A percentile compares a stretch with the other conserved stretches of the same genome.
phyloP scores from a whole-genome alignment of 2,797 vertebrate species.

The Pangasius krempfi region DNA sequence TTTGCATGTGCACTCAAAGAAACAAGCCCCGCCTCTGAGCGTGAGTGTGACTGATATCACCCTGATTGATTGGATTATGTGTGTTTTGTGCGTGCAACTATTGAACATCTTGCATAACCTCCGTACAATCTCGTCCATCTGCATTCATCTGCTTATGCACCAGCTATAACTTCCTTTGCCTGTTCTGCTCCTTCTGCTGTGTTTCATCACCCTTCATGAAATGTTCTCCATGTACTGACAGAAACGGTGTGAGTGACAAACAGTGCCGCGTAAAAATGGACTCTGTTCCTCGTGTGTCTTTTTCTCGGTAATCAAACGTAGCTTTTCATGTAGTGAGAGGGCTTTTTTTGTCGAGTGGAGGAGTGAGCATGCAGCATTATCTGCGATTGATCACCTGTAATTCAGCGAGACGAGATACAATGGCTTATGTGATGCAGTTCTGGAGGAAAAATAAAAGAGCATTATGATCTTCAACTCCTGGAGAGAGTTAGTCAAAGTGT shows the following conservation, averaged over 20 bases:
- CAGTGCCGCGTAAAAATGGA: background rate
- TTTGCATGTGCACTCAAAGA: background rate
- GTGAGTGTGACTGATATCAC: background rate
- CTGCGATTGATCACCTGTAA: background rate
- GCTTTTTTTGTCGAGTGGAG: background rate
- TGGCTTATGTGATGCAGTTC: background rate
- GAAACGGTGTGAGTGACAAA: background rate
- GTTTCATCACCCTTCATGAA: background rate
- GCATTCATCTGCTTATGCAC: background rate
- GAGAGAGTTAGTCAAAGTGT: background rate
- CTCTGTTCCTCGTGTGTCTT: background rate
- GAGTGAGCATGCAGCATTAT: background rate
- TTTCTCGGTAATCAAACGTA: background rate
- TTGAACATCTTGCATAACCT: background rate
- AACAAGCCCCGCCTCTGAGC: background rate
- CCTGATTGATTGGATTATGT: background rate
- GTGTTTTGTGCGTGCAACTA: background rate
- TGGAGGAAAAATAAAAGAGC: background rate
- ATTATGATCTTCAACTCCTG: background rate
- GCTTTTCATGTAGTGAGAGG: background rate
- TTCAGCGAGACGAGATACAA: background rate
- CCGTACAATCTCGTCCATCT: background rate
- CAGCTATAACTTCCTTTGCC: background rate
- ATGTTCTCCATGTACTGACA: conserved; percentile 4
- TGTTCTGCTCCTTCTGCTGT: background rate